A percentile compares a stretch with the other conserved stretches of the same genome.
Conservation (phyloP, 2,113 vertebrate species). For the Lycocorax pyrrhopterus region DNA sequence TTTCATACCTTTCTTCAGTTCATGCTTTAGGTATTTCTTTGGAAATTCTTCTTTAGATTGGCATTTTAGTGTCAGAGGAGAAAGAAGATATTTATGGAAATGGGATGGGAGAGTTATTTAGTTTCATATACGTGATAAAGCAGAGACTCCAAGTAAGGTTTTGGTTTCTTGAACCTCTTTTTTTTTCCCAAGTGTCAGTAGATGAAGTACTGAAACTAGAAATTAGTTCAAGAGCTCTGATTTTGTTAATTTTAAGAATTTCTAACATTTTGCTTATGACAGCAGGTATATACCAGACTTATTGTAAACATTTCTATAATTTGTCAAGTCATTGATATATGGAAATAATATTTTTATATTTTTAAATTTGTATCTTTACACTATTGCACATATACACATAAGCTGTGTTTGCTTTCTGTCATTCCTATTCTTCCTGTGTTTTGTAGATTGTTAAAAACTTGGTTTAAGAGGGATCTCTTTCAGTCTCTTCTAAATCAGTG, state of each 20-base stretch:
- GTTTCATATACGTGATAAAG: background rate
- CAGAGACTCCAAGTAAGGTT: background rate
- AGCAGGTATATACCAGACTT: background rate
- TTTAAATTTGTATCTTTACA: background rate
- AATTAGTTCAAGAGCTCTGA: background rate
- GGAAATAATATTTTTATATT: background rate
- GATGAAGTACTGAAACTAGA: background rate
- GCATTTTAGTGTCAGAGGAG: background rate
- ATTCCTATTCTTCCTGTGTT: background rate
- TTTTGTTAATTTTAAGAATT: background rate
- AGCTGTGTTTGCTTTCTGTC: background rate
- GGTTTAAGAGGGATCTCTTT: background rate
- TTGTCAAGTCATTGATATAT: background rate
- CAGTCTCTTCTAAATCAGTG: background rate
- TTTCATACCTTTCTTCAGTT: background rate
- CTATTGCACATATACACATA: rapidly evolving
- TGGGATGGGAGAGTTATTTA: background rate
- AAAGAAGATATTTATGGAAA: background rate
- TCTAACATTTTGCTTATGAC: background rate
- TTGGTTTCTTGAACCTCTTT: background rate
- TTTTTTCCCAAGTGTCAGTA: background rate
- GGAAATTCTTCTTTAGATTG: background rate
- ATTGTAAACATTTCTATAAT: background rate
- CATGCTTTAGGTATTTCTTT: background rate
- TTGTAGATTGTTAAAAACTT: background rate